Base-by-base conservation (phyloP, 2,888 invertebrate genomes). In the Heliconius charithonia region DNA sequence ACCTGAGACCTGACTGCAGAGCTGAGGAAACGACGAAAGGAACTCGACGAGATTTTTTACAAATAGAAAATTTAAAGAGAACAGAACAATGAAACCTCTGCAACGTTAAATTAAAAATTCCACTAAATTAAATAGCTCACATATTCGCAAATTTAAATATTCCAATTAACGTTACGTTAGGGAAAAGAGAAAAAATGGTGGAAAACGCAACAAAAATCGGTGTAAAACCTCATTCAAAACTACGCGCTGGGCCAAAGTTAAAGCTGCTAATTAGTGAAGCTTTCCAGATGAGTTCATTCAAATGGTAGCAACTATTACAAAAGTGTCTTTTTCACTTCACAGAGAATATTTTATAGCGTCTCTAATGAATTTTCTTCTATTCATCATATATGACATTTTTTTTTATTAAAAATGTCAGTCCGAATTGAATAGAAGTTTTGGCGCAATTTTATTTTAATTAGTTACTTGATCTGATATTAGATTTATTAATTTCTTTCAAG, bases 181-280 rank as follows among this genome's bases (percentile, higher is more conserved):
- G 65, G 27, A 45, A 69, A 56, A 71, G 51, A 19, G 6, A 59
- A 59, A 71, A 70, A 25, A 70, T 70, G 19, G 27, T 27, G 29
- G 6, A 71, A 56, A 22, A 37, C 16, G 27, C 51, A 27, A 51
- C 70, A 70, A 51, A 71, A 71, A 56, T 29, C 10, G 13, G 27
- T 72, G 37, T 32, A 59, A 59, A 72, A 72, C 59, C 25, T 59
- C 59, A 16, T 72, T 32, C 32, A 32, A n/a, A 37, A 27, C 41
- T 13, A 59, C 29, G 6, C 32, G n/a, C 71, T 16, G 32, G 59
- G n/a, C 72, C 56, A 72, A 37, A 59, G 72, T 72, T 74, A 45
- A 73, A 76, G 72, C 76, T 74, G 63, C 71, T 79, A 79, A 80
- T 80, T 79, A 80, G 79, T 70, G 63, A 25, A 32, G 45, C 72